Conservation (phyloP, 2,797 vertebrate species). For the Alfaro cultratus region DNA sequence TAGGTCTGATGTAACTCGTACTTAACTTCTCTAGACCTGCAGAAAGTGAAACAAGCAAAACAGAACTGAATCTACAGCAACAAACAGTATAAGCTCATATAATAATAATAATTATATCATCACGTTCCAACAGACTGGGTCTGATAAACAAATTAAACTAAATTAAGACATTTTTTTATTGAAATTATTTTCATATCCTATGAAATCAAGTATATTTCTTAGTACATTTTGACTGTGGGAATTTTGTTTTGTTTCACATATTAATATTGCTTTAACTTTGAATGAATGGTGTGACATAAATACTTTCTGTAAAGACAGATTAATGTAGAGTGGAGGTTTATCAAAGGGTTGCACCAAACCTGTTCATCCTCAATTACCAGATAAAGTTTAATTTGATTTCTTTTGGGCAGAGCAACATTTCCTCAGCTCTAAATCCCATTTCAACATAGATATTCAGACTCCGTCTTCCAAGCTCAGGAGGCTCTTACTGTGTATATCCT, state of each 20-base stretch:
- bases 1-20: background rate
- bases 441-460: conserved; percentile 31
- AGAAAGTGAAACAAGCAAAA: too few species aligned
- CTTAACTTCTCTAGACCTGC: too few species aligned
- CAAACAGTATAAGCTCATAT: too few species aligned
- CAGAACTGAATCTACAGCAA: too few species aligned
- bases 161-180: background rate
- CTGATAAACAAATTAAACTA: background rate
- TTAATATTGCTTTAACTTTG: background rate
- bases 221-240: background rate
- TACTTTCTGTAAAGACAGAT: background rate
- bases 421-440: background rate
- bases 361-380: background rate
- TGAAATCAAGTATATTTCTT: background rate
- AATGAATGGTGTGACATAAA: background rate
- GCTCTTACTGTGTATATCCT: conserved; percentile 41
- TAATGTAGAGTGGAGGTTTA: background rate
- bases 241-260: background rate
- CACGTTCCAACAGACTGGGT: too few species aligned
- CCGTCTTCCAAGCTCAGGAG: conserved; percentile 11
- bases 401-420: background rate
- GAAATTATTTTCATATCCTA: background rate
- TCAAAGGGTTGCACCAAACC: background rate
- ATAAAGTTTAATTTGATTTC: background rate
- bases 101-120: too few species aligned